Base-by-base conservation (phyloP, 2,888 invertebrate species). In the Periphyllus acericola region DNA sequence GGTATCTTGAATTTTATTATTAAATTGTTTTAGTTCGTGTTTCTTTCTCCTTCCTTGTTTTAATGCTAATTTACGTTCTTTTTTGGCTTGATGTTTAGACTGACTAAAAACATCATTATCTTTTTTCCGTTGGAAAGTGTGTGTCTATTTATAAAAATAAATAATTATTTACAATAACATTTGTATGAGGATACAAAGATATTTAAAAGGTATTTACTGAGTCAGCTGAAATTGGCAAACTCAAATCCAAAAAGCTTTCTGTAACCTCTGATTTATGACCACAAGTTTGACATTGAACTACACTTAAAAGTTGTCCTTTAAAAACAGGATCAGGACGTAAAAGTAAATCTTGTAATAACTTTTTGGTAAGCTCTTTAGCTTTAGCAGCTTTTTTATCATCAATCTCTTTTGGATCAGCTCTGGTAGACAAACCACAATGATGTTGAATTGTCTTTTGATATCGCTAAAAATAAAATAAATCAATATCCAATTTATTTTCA, bases 171-270 rank as follows among this genome's bases (percentile, higher is more conserved):
- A 68, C 25, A 76, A 46, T 17, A 52, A 25, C 52, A 40, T 52
- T 52, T 76, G 1, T 14, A 3, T n/a, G 14, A 46, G 14, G 14
- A 52, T 87, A 32, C 9, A 3, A 84, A 85, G 6, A 46, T 21
- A 80, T 11, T 83, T 79, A 40, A n/a, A 36, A 82, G 66, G 74
- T 82, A 68, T 66, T 84, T 83, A 91, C 91, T 90, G 96, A 94
- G 90, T 95, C 95, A 4, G 94, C 93, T 80, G 94, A 94, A 34
- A 99, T 96, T 0, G 99, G 98, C 89, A 99, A 93, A 89, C 98
- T 98, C 90, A 99, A 93, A 92, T 99, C 99, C 86, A 99, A 93
- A 92, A 99, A 99, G 91, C 96, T 96, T 92, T 99, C 99, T 85
- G 96, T 95, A 25, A 96, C 94, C 91, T 96, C 95, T 0, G 98